Evolutionary conservation across 2,113 vertebrate species (phyloP), one percentile per base, ranked within the genome.

Genomic region (Atractosteus spatula): DNA sequence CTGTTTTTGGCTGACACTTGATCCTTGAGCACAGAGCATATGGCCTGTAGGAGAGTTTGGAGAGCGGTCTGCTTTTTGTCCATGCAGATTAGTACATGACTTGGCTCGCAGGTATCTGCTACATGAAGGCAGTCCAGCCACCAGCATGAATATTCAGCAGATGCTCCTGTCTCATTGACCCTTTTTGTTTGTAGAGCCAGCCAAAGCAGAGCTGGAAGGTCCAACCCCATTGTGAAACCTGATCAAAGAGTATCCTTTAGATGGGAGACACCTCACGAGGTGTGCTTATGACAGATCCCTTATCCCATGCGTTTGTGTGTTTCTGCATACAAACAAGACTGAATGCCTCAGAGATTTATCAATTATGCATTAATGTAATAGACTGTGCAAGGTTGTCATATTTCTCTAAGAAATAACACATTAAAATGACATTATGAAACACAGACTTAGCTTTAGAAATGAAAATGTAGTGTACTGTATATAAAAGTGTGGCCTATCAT

Each of bases 311-410:
- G 41, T 29, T 29, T 7, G 68, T 47, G 56, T 69, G 55, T 56
- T 29, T 69, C 17, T 43, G 12, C 42, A 44, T 44, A 57, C n/a
- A 59, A 6, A 59, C 55, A 41, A 44, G 42, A 7, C n/a, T 3
- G 41, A 51, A 55, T 7, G 67, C 11, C 8, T 51, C 17, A 55
- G 13, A 47, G 64, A 43, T 11, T 65, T 65, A 44, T 45, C 10
- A 80, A 77, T 77, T 69, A 77, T 77, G 65, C 71, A 75, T 78
- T 66, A 75, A 74, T 71, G 69, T 74, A 74, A 78, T 75, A 76
- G 70, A 77, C 69, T 75, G 63, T 63, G 41, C 63, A 47, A 55
- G 64, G 72, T 67, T 71, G 73, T 74, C 68, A 55, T 6, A 1
- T 10, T 13, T 29, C 43, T 10, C 72, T 62, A 51, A 51, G 5